Evolutionary conservation across 2,797 vertebrate species (phyloP), one percentile per base, ranked within the genome.

Genomic region (Uromys caudimaculatus): DNA sequence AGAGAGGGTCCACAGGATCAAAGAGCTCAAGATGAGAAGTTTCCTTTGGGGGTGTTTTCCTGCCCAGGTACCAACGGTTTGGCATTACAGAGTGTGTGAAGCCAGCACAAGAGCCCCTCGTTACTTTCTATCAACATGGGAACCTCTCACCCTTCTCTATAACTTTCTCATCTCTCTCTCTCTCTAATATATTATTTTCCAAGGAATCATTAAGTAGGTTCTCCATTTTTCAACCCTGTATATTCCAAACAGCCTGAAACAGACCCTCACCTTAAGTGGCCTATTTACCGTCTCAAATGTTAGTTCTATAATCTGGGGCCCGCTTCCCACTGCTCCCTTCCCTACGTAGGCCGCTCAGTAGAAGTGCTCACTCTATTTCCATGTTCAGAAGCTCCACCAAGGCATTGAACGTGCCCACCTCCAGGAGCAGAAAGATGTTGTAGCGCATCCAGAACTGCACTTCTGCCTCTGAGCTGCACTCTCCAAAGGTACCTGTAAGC

Each of bases 381-480:
- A 99, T 99, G 99, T 99, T 99, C 89, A 99, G 99, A 96, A 99
- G 99, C 97, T 99, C 99, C 98, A 99, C 99, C 97, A 99, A 97
- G 69, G 99, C 99, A 16, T 99, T 99, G 98, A 99, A 99, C 0
- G 99, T 99, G 69, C 99, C 99, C 91, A 99, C 99, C 73, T 99
- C 99, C 97, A 99, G 98, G 97, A 99, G 98, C 44, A 99, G 98
- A 97, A 99, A 99, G 97, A 99, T 97, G 97, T 99, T 99, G 96
- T 99, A 99, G 98, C 99, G 99, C 99, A 99, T 99, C 99, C 99
- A 99, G 29, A 99, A 98, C 98, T 99, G 99, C 23, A 99, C 99
- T 93, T 99, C 99, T 0, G 98, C 98, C 98, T 99, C 99, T 0
- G 99, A 99, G 96, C 98, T 97, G 67, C 99, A 99, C 93, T 99